These are phyloP conservation scores for Oryctolagus cuniculus DNA, from an alignment of 2,113 vertebrate genomes.

Conservation along the genomic window DNA sequence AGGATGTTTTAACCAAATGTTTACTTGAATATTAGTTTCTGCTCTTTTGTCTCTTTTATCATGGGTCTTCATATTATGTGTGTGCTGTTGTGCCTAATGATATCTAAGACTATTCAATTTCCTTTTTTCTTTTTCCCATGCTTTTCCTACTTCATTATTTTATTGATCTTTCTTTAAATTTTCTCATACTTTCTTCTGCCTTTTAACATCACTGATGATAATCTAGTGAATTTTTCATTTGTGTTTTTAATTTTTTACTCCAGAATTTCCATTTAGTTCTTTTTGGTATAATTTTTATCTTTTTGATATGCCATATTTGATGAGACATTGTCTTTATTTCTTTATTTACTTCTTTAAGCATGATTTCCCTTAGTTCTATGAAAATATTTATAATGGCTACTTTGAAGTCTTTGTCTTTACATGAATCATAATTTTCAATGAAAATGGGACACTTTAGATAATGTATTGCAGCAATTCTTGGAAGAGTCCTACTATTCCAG, in stretches of 20 bases:
- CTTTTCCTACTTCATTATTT: background rate
- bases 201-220: background rate
- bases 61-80: background rate
- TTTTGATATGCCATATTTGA: background rate
- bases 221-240: background rate
- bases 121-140: background rate
- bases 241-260: background rate
- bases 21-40: background rate
- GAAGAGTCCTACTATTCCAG: background rate
- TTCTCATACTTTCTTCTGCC: background rate
- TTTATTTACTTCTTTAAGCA: background rate
- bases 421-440: background rate
- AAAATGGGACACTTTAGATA: background rate
- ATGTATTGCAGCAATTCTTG: background rate
- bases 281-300: background rate
- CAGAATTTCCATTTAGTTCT: background rate
- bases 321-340: background rate
- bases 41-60: background rate
- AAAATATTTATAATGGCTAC: background rate
- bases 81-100: background rate
- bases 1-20: background rate
- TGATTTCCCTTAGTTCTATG: background rate
- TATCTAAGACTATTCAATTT: background rate
- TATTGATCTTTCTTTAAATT: background rate
- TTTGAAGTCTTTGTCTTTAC: background rate